A percentile compares a stretch with the other conserved stretches of the same genome.
Evolutionary conservation across 1,140 invertebrate genomes (phyloP).

Genomic region (Drosophila punjabiensis): DNA sequence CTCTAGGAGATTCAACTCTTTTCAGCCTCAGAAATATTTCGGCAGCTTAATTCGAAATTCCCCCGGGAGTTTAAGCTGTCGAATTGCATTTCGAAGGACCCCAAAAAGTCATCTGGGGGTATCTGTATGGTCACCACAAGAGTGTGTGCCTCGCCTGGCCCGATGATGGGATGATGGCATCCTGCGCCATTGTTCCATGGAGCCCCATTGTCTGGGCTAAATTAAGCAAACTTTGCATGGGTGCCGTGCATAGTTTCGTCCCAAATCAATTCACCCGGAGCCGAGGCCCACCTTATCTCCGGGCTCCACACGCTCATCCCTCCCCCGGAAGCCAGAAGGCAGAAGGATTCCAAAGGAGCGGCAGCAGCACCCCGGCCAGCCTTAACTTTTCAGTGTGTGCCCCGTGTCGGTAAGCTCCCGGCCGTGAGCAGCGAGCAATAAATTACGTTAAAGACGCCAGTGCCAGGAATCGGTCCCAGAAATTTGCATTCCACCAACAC

Average conservation of each 20-base stretch:
- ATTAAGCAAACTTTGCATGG: conserved; percentile 75
- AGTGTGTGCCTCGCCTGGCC: conserved; percentile 1
- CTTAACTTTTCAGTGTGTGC: conserved; percentile 69
- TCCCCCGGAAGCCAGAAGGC: not conserved
- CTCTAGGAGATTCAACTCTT: conserved; percentile 1
- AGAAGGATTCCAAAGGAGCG: conserved; percentile 57
- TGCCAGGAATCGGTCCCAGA: conserved; percentile 54
- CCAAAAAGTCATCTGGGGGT: conserved; percentile 17
- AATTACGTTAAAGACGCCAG: conserved; percentile 81
- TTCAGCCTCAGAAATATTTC: conserved; percentile 21
- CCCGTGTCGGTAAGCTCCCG: conserved; percentile 43
- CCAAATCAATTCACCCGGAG: conserved; percentile 67
- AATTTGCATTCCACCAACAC: conserved; percentile 65
- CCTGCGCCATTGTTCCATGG: conserved; percentile 58
- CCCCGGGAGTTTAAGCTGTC: conserved; percentile 26
- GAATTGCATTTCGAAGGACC: conserved; percentile 32
- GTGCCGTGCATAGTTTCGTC: conserved; percentile 71
- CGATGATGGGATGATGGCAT: conserved; percentile 17
- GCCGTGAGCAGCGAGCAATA: conserved; percentile 59
- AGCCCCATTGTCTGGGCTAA: conserved; percentile 70
- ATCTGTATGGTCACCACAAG: conserved; percentile 20
- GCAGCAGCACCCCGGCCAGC: conserved; percentile 32
- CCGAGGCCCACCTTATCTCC: conserved; percentile 43
- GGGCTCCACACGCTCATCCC: conserved; percentile 35
- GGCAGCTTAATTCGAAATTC: conserved; percentile 30